Conservation (phyloP, 2,797 vertebrate genomes). For the Cuculus canorus region DNA sequence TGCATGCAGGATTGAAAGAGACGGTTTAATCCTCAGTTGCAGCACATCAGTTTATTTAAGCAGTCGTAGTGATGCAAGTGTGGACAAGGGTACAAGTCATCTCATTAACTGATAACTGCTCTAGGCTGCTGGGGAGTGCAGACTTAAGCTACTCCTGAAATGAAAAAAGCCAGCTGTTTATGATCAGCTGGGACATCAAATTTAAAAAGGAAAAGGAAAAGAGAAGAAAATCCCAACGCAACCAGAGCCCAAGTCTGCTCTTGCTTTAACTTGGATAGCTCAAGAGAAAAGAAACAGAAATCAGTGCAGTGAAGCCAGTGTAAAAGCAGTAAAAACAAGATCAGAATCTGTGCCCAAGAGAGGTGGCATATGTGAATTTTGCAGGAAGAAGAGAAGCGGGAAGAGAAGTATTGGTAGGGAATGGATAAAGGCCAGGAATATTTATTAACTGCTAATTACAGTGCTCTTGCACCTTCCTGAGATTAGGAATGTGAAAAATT, state of each 20-base stretch:
- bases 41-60: slow-evolving; percentile 53
- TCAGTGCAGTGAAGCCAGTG: not conserved
- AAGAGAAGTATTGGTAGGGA: not conserved
- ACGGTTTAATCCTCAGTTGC: slow-evolving; percentile 44
- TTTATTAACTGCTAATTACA: not conserved
- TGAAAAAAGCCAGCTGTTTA: slow-evolving; percentile 34
- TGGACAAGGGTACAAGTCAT: slow-evolving; percentile 54
- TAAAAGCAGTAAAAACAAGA: not conserved
- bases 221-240: not conserved
- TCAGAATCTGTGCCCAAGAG: not conserved
- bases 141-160: slow-evolving; percentile 39
- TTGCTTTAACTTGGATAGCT: not conserved
- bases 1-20: slow-evolving; percentile 51
- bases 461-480: not conserved
- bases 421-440: not conserved
- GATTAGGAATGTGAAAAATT: not conserved
- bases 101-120: slow-evolving; percentile 69
- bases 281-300: slow-evolving; percentile 38
- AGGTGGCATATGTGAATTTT: not conserved
- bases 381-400: not conserved
- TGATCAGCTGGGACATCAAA: slow-evolving; percentile 53
- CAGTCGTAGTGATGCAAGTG: slow-evolving; percentile 1
- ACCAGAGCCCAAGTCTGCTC: not conserved
- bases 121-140: not conserved
- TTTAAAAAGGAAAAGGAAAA: slow-evolving; percentile 18